Percentiles rank a stretch among this genome's conserved stretches.
phyloP scores from a whole-genome alignment of 2,797 vertebrate species.

The Crenichthys baileyi region DNA sequence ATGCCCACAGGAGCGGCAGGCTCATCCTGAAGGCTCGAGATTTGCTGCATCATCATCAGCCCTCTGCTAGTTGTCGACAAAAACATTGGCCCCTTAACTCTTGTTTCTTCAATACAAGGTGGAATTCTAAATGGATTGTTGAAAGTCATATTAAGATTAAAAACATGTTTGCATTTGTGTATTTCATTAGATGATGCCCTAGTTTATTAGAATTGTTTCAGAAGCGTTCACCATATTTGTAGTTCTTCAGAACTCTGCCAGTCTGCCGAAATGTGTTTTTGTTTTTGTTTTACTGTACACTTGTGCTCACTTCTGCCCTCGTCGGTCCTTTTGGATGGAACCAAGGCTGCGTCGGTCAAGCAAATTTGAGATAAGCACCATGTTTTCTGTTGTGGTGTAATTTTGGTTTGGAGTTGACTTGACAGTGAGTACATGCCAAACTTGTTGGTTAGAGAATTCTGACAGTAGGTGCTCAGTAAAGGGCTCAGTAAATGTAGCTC shows the following conservation, averaged over 20 bases:
- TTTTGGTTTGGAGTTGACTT: background rate
- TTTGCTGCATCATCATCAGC: background rate
- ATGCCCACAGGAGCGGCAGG: slow-evolving; percentile 66
- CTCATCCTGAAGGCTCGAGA: slow-evolving; percentile 49
- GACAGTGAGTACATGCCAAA: slow-evolving; percentile 18
- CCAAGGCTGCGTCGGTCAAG: background rate
- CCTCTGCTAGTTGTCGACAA: slow-evolving; percentile 20
- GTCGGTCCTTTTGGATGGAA: background rate
- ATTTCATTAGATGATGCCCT: background rate
- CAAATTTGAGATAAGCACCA: background rate
- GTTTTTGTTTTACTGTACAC: background rate
- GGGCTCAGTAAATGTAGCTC: background rate
- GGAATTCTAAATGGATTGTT: background rate
- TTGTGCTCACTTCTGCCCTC: background rate
- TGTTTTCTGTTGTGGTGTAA: slow-evolving; percentile 5
- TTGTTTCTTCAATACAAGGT: slow-evolving; percentile 1
- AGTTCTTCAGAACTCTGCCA: slow-evolving; percentile 1
- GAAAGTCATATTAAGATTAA: slow-evolving; percentile 1
- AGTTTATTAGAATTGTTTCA: background rate
- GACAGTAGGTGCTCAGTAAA: background rate
- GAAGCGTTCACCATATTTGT: slow-evolving; percentile 2
- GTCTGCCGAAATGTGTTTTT: background rate
- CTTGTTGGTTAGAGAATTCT: background rate
- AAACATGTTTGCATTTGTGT: slow-evolving; percentile 15
- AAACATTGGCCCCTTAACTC: slow-evolving; percentile 2